phyloP scores from a whole-genome alignment of 2,888 invertebrate species.

The Glyphotaelius pellucidus region DNA sequence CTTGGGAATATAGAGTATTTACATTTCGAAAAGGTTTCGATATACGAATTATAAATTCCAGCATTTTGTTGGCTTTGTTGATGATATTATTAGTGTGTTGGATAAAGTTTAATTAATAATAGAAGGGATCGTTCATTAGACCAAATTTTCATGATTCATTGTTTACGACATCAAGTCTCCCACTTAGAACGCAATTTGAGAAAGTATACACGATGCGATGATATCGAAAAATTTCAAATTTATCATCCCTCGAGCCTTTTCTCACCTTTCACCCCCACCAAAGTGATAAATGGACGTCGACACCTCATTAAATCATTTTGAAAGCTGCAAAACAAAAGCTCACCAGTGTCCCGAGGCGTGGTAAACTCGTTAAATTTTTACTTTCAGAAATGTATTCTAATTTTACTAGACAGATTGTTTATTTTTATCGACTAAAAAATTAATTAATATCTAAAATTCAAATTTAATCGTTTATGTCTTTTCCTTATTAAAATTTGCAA shows the following conservation, averaged over 20 bases:
- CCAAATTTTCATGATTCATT: background rate
- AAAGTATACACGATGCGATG: background rate
- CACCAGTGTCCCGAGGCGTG: background rate
- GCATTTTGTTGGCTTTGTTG: too few species aligned
- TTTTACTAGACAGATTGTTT: background rate
- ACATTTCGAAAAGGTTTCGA: too few species aligned
- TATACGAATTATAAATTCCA: too few species aligned
- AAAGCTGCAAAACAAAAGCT: background rate
- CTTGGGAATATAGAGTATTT: too few species aligned
- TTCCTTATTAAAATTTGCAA: too few species aligned
- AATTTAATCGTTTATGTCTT: background rate
- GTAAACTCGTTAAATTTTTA: background rate
- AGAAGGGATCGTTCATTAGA: background rate
- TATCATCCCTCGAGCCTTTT: background rate
- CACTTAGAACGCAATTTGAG: background rate
- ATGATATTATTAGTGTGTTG: too few species aligned
- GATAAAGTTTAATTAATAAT: too few species aligned
- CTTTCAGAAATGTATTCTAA: background rate
- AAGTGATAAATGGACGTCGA: background rate
- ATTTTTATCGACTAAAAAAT: background rate
- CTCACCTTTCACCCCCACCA: background rate
- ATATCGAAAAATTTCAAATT: background rate
- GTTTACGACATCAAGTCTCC: background rate
- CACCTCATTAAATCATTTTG: background rate
- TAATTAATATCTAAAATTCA: too few species aligned